Percentiles rank a stretch among this genome's conserved stretches.
These are phyloP conservation scores for Harmothoe impar DNA, from an alignment of 2,888 invertebrate genomes.

Conservation along the genomic window DNA sequence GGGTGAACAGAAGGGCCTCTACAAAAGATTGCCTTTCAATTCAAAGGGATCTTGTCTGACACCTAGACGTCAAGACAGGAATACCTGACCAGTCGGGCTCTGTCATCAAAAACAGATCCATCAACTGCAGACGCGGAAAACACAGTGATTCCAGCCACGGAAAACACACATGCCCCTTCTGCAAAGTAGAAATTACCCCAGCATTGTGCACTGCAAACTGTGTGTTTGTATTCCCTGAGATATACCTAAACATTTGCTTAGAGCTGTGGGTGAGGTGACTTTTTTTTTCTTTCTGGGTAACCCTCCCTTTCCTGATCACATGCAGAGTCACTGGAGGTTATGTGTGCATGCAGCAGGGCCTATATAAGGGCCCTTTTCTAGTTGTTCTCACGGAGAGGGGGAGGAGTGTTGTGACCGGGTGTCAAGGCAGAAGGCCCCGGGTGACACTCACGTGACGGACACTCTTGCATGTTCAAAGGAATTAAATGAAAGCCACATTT, in stretches of 20 bases:
- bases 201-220: conserved; percentile 17
- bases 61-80: conserved; percentile 23
- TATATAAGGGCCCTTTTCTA: background rate
- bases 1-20: background rate
- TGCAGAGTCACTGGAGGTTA: background rate
- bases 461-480: conserved; percentile 61
- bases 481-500: conserved; percentile 61
- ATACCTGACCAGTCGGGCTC: conserved; percentile 42
- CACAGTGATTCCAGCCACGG: background rate
- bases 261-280: background rate
- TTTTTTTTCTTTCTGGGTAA: background rate
- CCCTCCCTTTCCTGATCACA: background rate
- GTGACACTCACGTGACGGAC: conserved; percentile 49
- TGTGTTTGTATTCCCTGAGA: conserved; percentile 50
- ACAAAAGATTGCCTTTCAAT: conserved; percentile 55
- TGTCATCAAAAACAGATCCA: conserved; percentile 59
- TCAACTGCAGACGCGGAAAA: conserved; percentile 27
- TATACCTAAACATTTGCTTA: conserved; percentile 54
- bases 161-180: conserved; percentile 41
- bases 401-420: conserved; percentile 38
- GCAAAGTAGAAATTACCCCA: background rate
- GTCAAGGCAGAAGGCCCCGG: background rate
- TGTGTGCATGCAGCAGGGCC: background rate
- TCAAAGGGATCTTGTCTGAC: conserved; percentile 44
- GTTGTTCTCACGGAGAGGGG: background rate